These are phyloP conservation scores for Xiphophorus hellerii DNA, from an alignment of 2,113 vertebrate species.

Conservation along the genomic window DNA sequence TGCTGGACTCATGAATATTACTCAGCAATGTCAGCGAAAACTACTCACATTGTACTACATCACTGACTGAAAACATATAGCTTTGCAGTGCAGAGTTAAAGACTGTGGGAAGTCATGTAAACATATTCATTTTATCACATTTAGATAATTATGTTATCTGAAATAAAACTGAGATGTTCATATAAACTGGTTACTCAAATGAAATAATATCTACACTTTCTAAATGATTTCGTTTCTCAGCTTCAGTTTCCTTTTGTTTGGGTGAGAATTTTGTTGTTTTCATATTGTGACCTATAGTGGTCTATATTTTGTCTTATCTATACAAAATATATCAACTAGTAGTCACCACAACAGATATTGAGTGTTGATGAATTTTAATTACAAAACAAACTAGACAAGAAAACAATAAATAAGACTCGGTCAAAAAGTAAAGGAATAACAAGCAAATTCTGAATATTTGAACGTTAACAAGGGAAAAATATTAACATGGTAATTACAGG, in stretches of 20 bases:
- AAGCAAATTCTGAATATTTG: slow-evolving; percentile 58
- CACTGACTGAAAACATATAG: too few relatives aligned
- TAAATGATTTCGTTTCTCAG: too few relatives aligned
- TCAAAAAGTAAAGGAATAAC: slow-evolving; percentile 44
- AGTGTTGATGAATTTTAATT: slow-evolving; percentile 61
- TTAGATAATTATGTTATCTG: background rate
- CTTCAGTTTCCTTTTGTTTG: too few relatives aligned
- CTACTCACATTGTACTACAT: too few relatives aligned
- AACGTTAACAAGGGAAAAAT: slow-evolving; percentile 46
- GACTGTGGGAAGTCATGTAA: too few relatives aligned
- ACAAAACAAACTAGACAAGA: slow-evolving; percentile 54
- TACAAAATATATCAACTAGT: background rate
- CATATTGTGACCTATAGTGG: background rate
- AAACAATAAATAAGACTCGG: slow-evolving; percentile 80
- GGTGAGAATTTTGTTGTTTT: too few relatives aligned
- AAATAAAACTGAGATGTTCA: background rate
- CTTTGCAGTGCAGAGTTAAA: too few relatives aligned
- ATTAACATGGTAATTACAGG: slow-evolving; percentile 38
- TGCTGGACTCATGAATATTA: too few relatives aligned
- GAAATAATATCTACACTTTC: too few relatives aligned
- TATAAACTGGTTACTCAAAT: too few relatives aligned
- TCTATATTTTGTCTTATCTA: background rate
- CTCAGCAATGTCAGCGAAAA: too few relatives aligned
- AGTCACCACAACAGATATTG: slow-evolving; percentile 8
- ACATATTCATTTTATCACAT: background rate